These are phyloP conservation scores for Hydractinia echinata DNA, from an alignment of 30 jellyfish, hydroid and myxozoan species.

Conservation along the genomic window DNA sequence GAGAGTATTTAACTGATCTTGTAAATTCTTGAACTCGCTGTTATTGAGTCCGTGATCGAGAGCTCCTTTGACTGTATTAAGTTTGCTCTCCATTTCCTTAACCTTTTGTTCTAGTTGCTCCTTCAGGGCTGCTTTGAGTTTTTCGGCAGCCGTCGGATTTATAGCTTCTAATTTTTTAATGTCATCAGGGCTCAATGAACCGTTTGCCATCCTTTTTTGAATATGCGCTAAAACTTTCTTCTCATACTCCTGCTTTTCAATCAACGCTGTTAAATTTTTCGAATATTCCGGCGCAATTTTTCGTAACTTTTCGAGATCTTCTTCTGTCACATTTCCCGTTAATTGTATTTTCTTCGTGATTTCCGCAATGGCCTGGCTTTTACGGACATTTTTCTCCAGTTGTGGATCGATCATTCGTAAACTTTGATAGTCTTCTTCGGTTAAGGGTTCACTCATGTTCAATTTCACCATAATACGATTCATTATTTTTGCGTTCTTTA, in stretches of 20 bases:
- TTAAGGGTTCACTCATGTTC: conserved; percentile 39
- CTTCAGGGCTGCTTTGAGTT: conserved; percentile 65
- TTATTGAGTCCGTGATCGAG: conserved; percentile 42
- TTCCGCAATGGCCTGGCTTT: conserved; percentile 37
- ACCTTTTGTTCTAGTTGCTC: conserved; percentile 67
- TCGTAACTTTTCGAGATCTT: conserved; percentile 41
- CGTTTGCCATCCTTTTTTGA: conserved; percentile 39
- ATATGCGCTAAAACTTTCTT: conserved; percentile 30
- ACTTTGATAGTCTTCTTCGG: conserved; percentile 60
- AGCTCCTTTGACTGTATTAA: conserved; percentile 53
- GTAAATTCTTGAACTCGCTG: conserved; percentile 38
- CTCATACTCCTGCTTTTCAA: conserved; percentile 15
- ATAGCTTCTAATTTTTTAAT: conserved; percentile 42
- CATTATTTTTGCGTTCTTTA: conserved; percentile 33
- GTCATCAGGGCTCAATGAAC: conserved; percentile 51
- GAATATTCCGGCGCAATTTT: conserved; percentile 56
- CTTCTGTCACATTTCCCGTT: conserved; percentile 49
- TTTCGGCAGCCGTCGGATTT: conserved; percentile 71
- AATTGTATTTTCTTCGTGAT: conserved; percentile 35
- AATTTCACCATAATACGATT: conserved; percentile 38
- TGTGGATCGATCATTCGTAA: conserved; percentile 50
- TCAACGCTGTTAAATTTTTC: conserved; percentile 26
- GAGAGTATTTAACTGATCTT: conserved; percentile 43
- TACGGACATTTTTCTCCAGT: conserved; percentile 48
- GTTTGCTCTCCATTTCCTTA: conserved; percentile 70